These are phyloP conservation scores for Oreohelix idahoensis DNA, from an alignment of 1,140 invertebrate genomes.

Conservation along the genomic window DNA sequence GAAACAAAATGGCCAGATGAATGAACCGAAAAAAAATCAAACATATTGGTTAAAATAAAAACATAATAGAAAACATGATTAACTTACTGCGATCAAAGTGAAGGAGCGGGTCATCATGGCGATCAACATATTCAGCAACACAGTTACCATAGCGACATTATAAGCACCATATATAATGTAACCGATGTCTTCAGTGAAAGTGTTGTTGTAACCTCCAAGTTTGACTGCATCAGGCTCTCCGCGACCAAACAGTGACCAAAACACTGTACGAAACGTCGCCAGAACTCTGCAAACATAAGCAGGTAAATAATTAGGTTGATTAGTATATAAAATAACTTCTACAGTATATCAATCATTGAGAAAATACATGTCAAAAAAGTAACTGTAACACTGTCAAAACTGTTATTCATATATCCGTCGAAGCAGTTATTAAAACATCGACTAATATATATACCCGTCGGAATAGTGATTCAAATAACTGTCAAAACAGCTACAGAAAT, in stretches of 20 bases:
- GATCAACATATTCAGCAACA: constrained; percentile 76
- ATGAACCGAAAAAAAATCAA: no score
- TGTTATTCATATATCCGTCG: no score
- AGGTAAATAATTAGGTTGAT: neutral
- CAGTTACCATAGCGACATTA: constrained; percentile 74
- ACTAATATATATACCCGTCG: no score
- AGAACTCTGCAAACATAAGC: constrained; percentile 72
- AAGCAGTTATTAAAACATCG: no score
- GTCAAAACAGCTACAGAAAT: no score
- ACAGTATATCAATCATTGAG: no score
- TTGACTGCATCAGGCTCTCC: constrained; percentile 78
- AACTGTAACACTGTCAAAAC: no score
- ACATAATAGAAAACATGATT: neutral
- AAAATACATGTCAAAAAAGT: no score
- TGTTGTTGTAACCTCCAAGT: constrained; percentile 55
- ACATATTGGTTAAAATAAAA: no score
- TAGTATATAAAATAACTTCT: no score
- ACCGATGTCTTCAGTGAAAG: constrained; percentile 58
- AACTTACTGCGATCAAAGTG: constrained; percentile 74
- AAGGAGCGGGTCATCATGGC: constrained; percentile 77
- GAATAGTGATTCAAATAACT: no score
- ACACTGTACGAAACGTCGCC: constrained; percentile 79
- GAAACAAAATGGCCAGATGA: no score
- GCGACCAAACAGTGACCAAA: constrained; percentile 84
- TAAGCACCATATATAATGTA: constrained; percentile 69